Conservation (phyloP, 2,797 vertebrate genomes). For the Eulemur coronatus region DNA sequence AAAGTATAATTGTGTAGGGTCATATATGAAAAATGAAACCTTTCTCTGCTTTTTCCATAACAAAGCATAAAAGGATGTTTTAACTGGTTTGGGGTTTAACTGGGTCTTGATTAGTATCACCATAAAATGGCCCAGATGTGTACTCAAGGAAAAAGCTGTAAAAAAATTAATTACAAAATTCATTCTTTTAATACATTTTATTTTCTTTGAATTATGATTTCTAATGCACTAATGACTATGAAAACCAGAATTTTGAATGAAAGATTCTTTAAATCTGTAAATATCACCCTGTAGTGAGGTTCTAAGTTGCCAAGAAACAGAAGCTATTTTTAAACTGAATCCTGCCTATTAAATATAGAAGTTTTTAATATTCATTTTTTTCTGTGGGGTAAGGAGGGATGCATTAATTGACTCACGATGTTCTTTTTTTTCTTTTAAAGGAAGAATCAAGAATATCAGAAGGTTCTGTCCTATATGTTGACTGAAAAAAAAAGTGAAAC, state of each 20-base stretch:
- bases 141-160: no score
- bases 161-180: no score
- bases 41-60: no score
- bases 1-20: no score
- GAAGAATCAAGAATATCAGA: background rate
- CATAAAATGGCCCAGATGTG: no score
- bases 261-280: conserved; percentile 49
- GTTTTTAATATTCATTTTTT: background rate
- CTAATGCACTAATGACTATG: conserved; percentile 42
- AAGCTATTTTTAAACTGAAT: conserved; percentile 58
- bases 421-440: background rate
- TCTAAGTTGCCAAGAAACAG: conserved; percentile 46
- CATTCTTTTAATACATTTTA: background rate
- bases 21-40: no score
- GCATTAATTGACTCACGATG: conserved; percentile 1
- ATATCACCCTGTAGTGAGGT: background rate
- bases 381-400: background rate
- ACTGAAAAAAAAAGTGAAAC: no score
- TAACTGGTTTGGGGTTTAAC: no score
- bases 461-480: no score
- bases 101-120: no score
- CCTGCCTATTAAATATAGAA: background rate
- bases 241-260: conserved; percentile 41
- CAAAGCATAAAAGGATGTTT: no score
- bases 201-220: background rate